phyloP scores from a whole-genome alignment of 2,113 vertebrate species.

The Acrocephalus kingi region DNA sequence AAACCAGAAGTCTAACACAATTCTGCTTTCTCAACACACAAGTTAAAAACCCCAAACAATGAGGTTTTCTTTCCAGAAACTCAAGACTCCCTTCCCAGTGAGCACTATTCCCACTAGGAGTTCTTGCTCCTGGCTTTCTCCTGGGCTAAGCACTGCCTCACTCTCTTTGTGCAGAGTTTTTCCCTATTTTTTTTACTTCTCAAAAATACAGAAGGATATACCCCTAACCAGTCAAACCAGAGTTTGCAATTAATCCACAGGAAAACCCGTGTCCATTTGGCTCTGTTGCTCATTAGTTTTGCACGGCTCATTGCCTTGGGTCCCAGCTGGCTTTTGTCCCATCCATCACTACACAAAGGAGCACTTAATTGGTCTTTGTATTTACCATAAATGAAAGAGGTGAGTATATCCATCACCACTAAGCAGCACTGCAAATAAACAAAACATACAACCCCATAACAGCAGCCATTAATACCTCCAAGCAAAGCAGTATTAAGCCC shows the following conservation, averaged over 20 bases:
- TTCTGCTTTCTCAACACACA: neutral
- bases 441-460: neutral
- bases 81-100: neutral
- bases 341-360: conserved; percentile 36
- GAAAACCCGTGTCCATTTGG: neutral
- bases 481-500: neutral
- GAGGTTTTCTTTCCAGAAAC: neutral
- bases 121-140: neutral
- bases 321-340: neutral
- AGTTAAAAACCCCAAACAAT: rapidly evolving
- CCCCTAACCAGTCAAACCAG: neutral
- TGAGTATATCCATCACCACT: conserved; percentile 39
- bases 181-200: neutral
- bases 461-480: neutral
- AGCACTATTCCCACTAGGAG: neutral
- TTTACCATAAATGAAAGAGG: conserved; percentile 10
- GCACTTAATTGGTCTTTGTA: conserved; percentile 42
- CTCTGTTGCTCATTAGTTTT: neutral
- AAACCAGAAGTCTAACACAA: rapidly evolving
- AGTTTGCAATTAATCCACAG: neutral
- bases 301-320: neutral
- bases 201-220: neutral
- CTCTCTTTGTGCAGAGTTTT: neutral
- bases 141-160: neutral
- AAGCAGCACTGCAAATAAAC: neutral